These are phyloP conservation scores for Luffia ferchaultella DNA, from an alignment of 2,888 invertebrate species.

Conservation along the genomic window DNA sequence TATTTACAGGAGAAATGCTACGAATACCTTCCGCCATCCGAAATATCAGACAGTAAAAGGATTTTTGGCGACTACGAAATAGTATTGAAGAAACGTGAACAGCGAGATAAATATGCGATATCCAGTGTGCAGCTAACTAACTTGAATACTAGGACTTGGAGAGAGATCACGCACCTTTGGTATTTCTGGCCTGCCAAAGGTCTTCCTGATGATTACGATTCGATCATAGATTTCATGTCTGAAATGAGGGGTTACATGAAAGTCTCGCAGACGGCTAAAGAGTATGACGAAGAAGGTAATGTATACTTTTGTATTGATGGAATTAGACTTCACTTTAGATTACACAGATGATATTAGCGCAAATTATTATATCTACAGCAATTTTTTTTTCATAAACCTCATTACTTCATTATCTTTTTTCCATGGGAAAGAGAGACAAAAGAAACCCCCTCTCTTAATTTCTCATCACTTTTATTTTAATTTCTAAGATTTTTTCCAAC, in stretches of 20 bases:
- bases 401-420: too few relatives aligned
- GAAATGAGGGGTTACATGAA: constrained; percentile 76
- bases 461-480: too few relatives aligned
- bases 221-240: constrained; percentile 85
- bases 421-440: too few relatives aligned
- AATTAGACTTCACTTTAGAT: background rate
- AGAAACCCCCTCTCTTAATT: too few relatives aligned
- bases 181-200: constrained; percentile 94
- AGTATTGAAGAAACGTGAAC: constrained; percentile 87
- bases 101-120: constrained; percentile 90
- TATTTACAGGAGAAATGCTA: constrained; percentile 82
- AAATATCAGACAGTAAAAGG: constrained; percentile 88
- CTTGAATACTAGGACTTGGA: constrained; percentile 79
- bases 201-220: constrained; percentile 83
- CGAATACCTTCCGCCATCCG: constrained; percentile 91
- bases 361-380: too few relatives aligned
- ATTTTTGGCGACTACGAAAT: constrained; percentile 89
- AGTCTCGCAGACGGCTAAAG: constrained; percentile 55
- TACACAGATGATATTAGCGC: background rate
- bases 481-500: background rate
- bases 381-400: too few relatives aligned
- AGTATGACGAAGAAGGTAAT: constrained; percentile 57
- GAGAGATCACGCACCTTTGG: constrained; percentile 93
- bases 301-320: too few relatives aligned
- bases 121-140: constrained; percentile 87